Conservation (phyloP, 2,888 invertebrate genomes). For the Campopleginae sp. region DNA sequence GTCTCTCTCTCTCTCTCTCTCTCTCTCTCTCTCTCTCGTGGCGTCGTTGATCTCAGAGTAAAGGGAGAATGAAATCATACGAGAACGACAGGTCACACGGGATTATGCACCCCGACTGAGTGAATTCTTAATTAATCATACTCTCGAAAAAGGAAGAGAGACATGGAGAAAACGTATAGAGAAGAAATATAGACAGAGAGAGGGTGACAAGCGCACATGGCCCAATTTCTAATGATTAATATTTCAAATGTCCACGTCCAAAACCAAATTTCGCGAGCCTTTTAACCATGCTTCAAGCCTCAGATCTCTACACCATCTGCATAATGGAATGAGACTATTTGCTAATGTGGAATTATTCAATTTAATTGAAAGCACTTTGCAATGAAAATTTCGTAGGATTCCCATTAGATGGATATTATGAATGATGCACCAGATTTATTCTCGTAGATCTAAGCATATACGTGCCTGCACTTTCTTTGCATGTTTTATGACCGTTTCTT, state of each 20-base stretch:
- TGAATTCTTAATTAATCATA: constrained; percentile 54
- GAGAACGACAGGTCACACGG: constrained; percentile 49
- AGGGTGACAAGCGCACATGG: constrained; percentile 27
- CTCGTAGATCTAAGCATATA: constrained; percentile 2
- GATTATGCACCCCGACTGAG: constrained; percentile 27
- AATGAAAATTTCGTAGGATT: constrained; percentile 21
- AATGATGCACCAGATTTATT: constrained; percentile 15
- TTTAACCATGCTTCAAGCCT: constrained; percentile 19
- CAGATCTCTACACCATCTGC: constrained; percentile 9
- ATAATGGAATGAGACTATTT: constrained; percentile 6
- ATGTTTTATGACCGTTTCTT: not conserved
- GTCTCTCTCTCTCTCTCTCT: constrained; percentile 27
- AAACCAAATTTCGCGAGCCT: constrained; percentile 2
- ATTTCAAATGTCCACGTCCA: constrained; percentile 35
- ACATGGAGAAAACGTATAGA: not conserved
- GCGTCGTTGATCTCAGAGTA: not conserved
- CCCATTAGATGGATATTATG: constrained; percentile 3
- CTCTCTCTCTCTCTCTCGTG: constrained; percentile 19
- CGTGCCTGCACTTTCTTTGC: not conserved
- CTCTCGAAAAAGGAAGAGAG: constrained; percentile 19
- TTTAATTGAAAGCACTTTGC: constrained; percentile 36
- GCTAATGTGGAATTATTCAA: constrained; percentile 29
- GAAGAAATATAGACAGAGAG: not conserved
- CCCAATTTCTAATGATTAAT: constrained; percentile 59
- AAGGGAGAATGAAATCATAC: constrained; percentile 1